These are phyloP conservation scores for Agrilus mali DNA, from an alignment of 2,888 invertebrate genomes.

Conservation along the genomic window DNA sequence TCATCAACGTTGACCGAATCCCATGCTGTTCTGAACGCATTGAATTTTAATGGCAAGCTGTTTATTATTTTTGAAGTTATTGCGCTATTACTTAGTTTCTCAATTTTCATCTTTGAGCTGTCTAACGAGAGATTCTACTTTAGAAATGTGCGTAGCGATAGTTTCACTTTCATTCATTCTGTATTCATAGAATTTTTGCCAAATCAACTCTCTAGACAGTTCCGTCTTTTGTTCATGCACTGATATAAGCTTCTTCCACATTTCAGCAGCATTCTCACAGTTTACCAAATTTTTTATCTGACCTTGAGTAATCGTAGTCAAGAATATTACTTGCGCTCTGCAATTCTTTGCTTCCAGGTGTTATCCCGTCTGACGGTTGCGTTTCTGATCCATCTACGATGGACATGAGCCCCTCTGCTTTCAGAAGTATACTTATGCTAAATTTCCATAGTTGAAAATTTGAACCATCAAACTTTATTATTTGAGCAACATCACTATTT, in stretches of 20 bases:
- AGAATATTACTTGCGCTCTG: constrained; percentile 8
- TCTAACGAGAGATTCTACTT: constrained; percentile 1
- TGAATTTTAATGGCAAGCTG: constrained; percentile 17
- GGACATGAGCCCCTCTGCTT: constrained; percentile 7
- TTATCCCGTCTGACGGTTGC: not conserved
- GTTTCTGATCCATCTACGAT: constrained; percentile 5
- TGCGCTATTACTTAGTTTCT: constrained; percentile 16
- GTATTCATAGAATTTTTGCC: constrained; percentile 21
- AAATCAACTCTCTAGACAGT: constrained; percentile 17
- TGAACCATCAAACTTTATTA: constrained; percentile 2
- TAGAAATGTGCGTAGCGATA: constrained; percentile 18
- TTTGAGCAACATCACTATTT: not conserved
- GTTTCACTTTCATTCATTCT: constrained; percentile 13
- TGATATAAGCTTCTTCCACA: constrained; percentile 18
- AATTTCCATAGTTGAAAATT: constrained; percentile 5
- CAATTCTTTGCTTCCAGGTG: constrained; percentile 4
- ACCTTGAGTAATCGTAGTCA: constrained; percentile 6
- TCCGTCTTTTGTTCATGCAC: constrained; percentile 20
- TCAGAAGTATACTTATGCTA: constrained; percentile 4
- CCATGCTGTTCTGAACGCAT: constrained; percentile 21
- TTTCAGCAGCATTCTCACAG: constrained; percentile 16
- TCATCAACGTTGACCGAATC: constrained; percentile 10
- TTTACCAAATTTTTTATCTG: constrained; percentile 11
- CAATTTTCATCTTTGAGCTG: constrained; percentile 16
- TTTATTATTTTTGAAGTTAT: constrained; percentile 19